Conservation (phyloP, 37 sponge, comb jelly and placozoan genomes). For the Petrosia ficiformis region DNA sequence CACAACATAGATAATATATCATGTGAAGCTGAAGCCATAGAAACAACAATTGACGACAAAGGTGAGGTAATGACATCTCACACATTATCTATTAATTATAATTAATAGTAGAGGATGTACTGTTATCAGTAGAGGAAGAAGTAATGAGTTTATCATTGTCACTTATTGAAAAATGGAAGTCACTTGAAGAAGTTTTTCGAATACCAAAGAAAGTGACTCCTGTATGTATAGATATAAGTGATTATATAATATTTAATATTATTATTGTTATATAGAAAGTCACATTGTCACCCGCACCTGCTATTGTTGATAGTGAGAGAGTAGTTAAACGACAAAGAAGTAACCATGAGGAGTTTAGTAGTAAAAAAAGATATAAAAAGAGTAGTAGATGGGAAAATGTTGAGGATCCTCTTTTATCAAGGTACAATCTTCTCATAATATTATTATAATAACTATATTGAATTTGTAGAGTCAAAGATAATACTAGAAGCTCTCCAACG, state of each 20-base stretch:
- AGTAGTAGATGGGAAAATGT: too few species aligned
- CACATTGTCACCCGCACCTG: background rate
- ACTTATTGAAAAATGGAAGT: conserved; percentile 67
- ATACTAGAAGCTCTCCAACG: too few species aligned
- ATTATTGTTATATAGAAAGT: background rate
- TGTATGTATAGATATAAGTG: background rate
- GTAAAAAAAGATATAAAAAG: too few species aligned
- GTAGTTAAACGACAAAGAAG: too few species aligned
- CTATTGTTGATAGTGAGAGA: background rate
- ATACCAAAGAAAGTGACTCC: conserved; percentile 74
- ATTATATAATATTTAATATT: too few species aligned
- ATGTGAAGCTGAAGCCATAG: conserved; percentile 37
- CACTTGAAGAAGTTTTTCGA: conserved; percentile 79
- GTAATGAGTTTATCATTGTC: conserved; percentile 30
- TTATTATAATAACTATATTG: too few species aligned
- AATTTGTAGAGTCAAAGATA: too few species aligned
- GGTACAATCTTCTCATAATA: too few species aligned
- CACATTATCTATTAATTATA: background rate
- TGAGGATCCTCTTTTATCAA: too few species aligned
- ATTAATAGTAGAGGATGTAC: too few species aligned
- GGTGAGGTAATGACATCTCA: background rate
- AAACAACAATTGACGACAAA: background rate
- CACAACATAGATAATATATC: background rate
- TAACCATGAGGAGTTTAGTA: too few species aligned
- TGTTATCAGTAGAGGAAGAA: conserved; percentile 11